Evolutionary conservation across 2,888 invertebrate species (phyloP), one percentile per base, ranked within the genome.

Genomic region (Melinaea menophilus): DNA sequence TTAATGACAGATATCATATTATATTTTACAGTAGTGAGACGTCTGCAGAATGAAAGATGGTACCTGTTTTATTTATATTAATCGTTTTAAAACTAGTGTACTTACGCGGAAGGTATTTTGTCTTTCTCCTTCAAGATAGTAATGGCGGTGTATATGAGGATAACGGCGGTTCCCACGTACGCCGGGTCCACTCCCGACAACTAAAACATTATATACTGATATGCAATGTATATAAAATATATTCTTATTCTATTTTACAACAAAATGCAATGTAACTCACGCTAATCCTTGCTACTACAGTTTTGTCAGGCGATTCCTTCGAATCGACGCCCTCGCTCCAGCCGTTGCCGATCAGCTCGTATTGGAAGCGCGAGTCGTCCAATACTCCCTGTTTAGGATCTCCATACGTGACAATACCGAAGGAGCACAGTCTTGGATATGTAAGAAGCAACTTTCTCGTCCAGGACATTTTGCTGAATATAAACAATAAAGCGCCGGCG

Each of bases 91-190:
- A 22, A 3, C 33, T 3, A 7, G 33, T 34, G 0, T 41, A 61
- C 64, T 47, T 56, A 22, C 82, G 87, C 58, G 88, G 81, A 0
- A 97, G 41, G 97, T 91, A 98, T 92, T 76, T 94, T 94, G 62
- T 94, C 92, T 46, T 86, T 86, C 78, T 98, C 97, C 34, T 92
- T 92, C 12, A 98, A 87, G 58, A 98, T 84, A 0, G 94, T 94
- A 61, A 95, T 76, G 0, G 95, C 98, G 56, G 95, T 90, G 62
- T 94, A 90, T 4, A 97, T 88, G 65, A 97, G 78, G 46, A 94
- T 92, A 4, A 93, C 92, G 62, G 95, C 94, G 0, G 97, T 98
- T 9, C 95, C 92, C 2, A 95, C 95, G 88, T 98, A 98, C n/a
- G 95, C 97, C 2, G 95, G 94, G 86, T 97, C 95, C 60, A 67